Evolutionary conservation across 2,797 vertebrate species (phyloP).

Genomic region (Prionace glauca): DNA sequence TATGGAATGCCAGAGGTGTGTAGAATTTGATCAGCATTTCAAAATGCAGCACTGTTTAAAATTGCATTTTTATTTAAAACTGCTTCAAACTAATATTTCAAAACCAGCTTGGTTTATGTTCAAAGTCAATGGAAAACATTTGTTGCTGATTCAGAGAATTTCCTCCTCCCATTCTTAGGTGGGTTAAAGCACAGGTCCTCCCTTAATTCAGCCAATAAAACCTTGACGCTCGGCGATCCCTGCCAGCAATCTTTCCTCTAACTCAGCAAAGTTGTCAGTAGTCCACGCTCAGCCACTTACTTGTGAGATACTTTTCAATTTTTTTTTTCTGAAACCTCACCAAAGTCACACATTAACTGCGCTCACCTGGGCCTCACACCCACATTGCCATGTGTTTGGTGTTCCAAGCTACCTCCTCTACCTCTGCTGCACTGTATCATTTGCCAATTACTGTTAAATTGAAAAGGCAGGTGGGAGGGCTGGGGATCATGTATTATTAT

Average conservation of each 20-base stretch:
- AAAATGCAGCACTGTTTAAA: not conserved
- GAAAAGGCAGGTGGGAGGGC: not conserved
- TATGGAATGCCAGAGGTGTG: not conserved
- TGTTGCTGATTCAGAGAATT: not conserved
- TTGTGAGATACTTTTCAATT: not conserved
- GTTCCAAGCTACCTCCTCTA: not conserved
- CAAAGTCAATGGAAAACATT: not conserved
- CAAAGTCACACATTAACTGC: not conserved
- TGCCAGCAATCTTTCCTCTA: not conserved
- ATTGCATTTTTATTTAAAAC: not conserved
- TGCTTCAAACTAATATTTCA: not conserved
- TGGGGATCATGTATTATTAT: not conserved
- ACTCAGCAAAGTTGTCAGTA: not conserved
- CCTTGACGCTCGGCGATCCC: not conserved
- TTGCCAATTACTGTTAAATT: not conserved
- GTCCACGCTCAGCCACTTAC: not conserved
- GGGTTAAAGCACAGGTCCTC: not conserved
- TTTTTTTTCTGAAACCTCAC: not conserved
- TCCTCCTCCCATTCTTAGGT: not conserved
- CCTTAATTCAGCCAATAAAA: not conserved
- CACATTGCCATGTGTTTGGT: not conserved
- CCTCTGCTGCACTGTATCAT: not conserved
- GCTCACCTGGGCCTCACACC: no score
- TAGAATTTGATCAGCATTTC: not conserved
- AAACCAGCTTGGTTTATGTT: not conserved